Conservation (phyloP, 1,140 invertebrate species). For the Apolygus lucorum region DNA sequence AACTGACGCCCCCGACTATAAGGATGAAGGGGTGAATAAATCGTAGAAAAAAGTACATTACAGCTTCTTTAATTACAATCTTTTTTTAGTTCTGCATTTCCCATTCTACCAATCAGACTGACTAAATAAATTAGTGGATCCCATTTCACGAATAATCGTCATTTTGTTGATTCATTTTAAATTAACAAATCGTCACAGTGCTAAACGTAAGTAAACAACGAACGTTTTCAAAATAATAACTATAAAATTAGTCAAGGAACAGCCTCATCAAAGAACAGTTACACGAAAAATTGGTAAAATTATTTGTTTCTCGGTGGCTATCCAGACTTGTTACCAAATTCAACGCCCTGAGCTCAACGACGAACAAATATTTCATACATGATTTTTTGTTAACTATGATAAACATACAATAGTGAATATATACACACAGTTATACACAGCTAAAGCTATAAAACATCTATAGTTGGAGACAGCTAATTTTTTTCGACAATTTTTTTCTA, state of each 20-base stretch:
- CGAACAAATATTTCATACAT: background rate
- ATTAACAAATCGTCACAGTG: background rate
- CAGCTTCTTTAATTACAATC: background rate
- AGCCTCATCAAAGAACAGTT: too few relatives aligned
- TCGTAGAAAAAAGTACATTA: background rate
- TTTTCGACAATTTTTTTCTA: background rate
- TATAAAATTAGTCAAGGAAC: too few relatives aligned
- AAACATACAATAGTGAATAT: background rate
- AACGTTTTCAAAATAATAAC: too few relatives aligned
- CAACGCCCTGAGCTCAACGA: background rate
- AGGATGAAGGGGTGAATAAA: too few relatives aligned
- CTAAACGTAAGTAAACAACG: background rate
- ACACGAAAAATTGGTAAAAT: too few relatives aligned
- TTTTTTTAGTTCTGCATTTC: background rate
- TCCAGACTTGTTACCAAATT: background rate
- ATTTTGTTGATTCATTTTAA: background rate
- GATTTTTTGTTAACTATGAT: background rate
- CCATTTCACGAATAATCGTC: background rate
- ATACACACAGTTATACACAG: background rate
- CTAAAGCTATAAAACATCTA: background rate
- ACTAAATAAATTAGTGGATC: background rate
- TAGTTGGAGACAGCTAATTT: background rate
- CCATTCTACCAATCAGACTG: background rate
- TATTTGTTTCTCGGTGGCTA: background rate
- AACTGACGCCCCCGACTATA: too few relatives aligned